Evolutionary conservation across 2,113 vertebrate species (phyloP).

Genomic region (Dromiciops gliroides): DNA sequence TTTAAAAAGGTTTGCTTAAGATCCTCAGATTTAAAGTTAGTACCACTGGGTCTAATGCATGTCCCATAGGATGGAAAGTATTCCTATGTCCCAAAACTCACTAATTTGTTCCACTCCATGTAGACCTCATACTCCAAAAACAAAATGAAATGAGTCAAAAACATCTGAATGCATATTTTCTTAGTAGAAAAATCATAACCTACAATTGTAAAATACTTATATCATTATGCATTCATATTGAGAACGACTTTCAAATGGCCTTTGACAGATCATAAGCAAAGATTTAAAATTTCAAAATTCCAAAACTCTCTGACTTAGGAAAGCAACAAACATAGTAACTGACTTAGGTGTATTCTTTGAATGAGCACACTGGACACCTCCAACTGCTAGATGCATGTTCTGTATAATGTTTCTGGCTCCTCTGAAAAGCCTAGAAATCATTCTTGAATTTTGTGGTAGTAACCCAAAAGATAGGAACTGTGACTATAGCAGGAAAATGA

Average conservation of each 20-base stretch:
- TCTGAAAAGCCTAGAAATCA: neutral
- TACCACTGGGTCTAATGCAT: neutral
- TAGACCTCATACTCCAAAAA: neutral
- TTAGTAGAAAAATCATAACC: neutral
- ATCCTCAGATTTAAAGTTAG: neutral
- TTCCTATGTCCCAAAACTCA: neutral
- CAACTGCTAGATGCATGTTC: neutral
- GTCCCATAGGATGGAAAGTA: neutral
- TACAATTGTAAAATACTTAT: neutral
- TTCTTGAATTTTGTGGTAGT: neutral
- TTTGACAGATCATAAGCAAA: conserved; percentile 17
- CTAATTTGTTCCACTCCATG: neutral
- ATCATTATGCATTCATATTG: neutral
- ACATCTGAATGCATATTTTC: neutral
- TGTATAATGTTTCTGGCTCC: neutral
- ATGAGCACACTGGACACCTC: neutral
- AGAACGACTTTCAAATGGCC: conserved; percentile 12
- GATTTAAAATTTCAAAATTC: conserved; percentile 23
- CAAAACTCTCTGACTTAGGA: neutral
- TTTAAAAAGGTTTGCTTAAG: neutral
- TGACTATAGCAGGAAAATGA: neutral
- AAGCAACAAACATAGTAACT: conserved; percentile 1
- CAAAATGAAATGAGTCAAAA: neutral
- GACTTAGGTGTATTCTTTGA: neutral
- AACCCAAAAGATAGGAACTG: neutral